Evolutionary conservation across 2,797 vertebrate genomes (phyloP).

Genomic region (Cirrhinus molitorella): DNA sequence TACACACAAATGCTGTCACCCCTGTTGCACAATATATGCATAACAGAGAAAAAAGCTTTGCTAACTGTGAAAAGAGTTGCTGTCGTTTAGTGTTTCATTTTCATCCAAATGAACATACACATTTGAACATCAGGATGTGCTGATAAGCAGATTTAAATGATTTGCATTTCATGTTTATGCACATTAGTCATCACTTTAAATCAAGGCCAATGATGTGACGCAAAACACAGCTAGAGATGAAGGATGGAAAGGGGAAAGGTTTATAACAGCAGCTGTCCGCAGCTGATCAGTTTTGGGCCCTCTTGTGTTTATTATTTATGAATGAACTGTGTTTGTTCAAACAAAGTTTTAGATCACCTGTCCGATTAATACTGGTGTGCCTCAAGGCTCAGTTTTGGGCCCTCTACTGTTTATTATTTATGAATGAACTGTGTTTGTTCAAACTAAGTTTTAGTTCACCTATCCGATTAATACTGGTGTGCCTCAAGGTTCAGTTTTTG

Average conservation of each 20-base stretch:
- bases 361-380: too few species aligned
- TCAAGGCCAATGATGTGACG: background rate
- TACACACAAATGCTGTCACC: background rate
- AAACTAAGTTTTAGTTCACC: too few species aligned
- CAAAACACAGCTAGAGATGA: background rate
- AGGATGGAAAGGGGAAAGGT: background rate
- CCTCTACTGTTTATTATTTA: too few species aligned
- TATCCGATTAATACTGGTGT: too few species aligned
- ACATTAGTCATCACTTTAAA: background rate
- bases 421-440: too few species aligned
- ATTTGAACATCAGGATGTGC: background rate
- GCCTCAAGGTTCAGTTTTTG: too few species aligned
- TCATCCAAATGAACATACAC: background rate
- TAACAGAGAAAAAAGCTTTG: background rate
- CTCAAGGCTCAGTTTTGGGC: too few species aligned
- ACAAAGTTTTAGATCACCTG: too few species aligned
- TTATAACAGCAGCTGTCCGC: too few species aligned
- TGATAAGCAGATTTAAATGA: background rate
- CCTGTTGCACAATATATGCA: conserved; percentile 1
- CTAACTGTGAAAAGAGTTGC: conserved; percentile 6
- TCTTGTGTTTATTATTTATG: too few species aligned
- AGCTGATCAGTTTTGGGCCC: too few species aligned
- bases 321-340: too few species aligned
- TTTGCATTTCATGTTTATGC: background rate
- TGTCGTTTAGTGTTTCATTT: background rate